A percentile compares a stretch with the other conserved stretches of the same genome.
Evolutionary conservation across 1,140 invertebrate species (phyloP).

Genomic region (Drosophila auraria): DNA sequence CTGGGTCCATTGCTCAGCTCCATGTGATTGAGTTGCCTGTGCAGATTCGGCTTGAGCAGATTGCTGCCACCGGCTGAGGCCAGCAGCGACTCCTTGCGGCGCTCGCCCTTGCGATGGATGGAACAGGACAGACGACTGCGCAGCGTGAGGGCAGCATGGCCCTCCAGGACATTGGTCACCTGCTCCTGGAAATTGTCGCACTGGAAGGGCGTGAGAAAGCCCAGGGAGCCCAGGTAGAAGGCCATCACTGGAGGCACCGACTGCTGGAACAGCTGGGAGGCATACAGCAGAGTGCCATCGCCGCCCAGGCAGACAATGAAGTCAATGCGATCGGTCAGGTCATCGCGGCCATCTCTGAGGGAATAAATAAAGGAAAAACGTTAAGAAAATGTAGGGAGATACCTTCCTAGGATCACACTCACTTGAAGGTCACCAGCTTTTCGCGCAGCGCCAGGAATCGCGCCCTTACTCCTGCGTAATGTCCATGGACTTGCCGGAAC

Average conservation of each 20-base stretch:
- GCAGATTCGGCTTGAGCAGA: conserved; percentile 42
- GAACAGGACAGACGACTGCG: conserved; percentile 95
- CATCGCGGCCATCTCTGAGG: conserved; percentile 91
- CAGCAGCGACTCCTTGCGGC: conserved; percentile 63
- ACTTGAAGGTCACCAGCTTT: conserved; percentile 93
- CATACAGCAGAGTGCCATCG: conserved; percentile 98
- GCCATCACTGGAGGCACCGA: conserved; percentile 99
- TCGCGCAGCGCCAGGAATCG: conserved; percentile 91
- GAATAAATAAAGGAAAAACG: background rate
- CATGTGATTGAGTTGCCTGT: conserved; percentile 37
- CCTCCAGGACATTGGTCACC: conserved; percentile 96
- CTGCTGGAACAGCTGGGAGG: conserved; percentile 96
- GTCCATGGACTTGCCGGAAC: conserved; percentile 62
- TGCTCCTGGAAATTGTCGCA: conserved; percentile 98
- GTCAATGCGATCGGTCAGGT: conserved; percentile 97
- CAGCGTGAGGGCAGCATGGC: conserved; percentile 95
- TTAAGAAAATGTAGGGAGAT: background rate
- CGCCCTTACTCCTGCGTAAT: conserved; percentile 73
- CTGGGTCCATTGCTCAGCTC: conserved; percentile 37
- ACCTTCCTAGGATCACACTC: conserved; percentile 21
- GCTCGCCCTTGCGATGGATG: conserved; percentile 90
- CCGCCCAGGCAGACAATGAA: conserved; percentile 98
- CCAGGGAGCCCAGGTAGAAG: conserved; percentile 97
- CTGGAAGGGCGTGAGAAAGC: conserved; percentile 97
- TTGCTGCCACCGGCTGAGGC: conserved; percentile 25